Evolutionary conservation across 2,113 vertebrate species (phyloP).

Genomic region (Gracilinanus agilis): DNA sequence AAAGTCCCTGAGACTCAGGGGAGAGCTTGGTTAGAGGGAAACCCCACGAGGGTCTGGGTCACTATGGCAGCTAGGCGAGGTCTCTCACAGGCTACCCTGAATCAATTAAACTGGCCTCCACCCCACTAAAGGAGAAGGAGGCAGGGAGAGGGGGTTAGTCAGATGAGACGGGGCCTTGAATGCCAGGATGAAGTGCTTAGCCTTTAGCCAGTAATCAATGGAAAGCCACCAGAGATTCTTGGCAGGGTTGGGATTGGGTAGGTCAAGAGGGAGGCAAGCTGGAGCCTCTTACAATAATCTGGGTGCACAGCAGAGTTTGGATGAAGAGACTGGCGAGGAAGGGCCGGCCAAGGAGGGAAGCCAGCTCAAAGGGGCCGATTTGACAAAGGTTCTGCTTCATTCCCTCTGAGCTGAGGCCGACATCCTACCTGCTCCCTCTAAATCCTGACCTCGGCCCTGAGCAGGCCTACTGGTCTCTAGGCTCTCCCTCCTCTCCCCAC

Average conservation of each 20-base stretch:
- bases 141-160: not conserved
- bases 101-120: too few species aligned
- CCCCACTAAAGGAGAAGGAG: not conserved
- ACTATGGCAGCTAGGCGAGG: too few species aligned
- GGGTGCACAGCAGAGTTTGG: not conserved
- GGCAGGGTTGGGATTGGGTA: not conserved
- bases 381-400: not conserved
- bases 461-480: not conserved
- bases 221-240: not conserved
- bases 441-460: not conserved
- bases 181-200: not conserved
- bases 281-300: not conserved
- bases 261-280: too few species aligned
- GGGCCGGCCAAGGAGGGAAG: not conserved
- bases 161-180: not conserved
- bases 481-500: not conserved
- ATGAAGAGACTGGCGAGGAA: not conserved
- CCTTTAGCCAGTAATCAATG: not conserved
- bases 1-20: not conserved
- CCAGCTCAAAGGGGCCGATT: not conserved
- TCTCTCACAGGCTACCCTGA: too few species aligned
- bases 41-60: too few species aligned
- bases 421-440: too few species aligned
- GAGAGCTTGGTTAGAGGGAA: too few species aligned
- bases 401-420: too few species aligned